A percentile compares a stretch with the other conserved stretches of the same genome.
Conservation (phyloP, 2,113 vertebrate species). For the Hemichromis elongatus region DNA sequence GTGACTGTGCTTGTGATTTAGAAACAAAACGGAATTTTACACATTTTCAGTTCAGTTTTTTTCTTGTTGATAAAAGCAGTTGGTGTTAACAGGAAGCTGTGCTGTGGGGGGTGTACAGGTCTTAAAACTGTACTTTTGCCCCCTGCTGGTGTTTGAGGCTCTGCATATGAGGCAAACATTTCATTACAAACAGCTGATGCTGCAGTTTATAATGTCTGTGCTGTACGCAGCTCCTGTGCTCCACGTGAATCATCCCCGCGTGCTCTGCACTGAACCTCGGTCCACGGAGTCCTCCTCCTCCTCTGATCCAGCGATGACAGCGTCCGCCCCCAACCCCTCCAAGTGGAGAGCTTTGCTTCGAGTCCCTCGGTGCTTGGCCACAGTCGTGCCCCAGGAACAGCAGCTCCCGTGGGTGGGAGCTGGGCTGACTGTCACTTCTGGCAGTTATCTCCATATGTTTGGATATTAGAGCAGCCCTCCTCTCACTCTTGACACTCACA, state of each 20-base stretch:
- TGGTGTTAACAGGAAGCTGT: neutral
- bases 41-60: neutral
- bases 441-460: constrained; percentile 41
- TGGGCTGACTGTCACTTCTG: constrained; percentile 51
- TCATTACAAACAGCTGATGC: neutral
- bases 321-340: constrained; percentile 25
- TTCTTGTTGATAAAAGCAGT: neutral
- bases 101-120: neutral
- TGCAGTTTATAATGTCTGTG: neutral
- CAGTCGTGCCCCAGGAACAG: constrained; percentile 51
- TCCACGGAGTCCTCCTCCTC: constrained; percentile 39
- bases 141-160: neutral
- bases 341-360: constrained; percentile 2
- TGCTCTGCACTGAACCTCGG: constrained; percentile 45
- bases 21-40: neutral
- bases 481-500: constrained; percentile 37
- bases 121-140: neutral
- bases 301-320: constrained; percentile 74
- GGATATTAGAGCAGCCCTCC: constrained; percentile 22
- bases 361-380: constrained; percentile 49
- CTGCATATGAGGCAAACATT: neutral
- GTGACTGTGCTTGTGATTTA: neutral
- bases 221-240: constrained; percentile 1
- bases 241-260: constrained; percentile 38
- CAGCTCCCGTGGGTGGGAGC: constrained; percentile 37